phyloP scores from a whole-genome alignment of 1,140 invertebrate genomes.

The Temnothorax curvispinosus region DNA sequence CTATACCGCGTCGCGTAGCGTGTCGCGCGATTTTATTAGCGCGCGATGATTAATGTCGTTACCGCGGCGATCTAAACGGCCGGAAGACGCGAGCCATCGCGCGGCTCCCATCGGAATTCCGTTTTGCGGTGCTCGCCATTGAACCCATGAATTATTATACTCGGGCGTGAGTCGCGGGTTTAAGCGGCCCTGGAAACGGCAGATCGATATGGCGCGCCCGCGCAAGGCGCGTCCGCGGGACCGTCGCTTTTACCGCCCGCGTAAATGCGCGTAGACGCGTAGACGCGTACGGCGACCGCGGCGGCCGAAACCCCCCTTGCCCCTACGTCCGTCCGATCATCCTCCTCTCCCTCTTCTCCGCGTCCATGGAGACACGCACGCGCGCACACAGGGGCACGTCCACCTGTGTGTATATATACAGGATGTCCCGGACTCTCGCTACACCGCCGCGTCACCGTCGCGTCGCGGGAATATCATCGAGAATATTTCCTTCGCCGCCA shows the following conservation, averaged over 20 bases:
- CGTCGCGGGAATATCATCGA: neutral
- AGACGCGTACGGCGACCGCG: constrained; percentile 29
- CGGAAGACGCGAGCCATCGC: constrained; percentile 55
- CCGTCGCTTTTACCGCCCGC: constrained; percentile 68
- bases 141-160: constrained; percentile 74
- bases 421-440: constrained; percentile 27
- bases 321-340: neutral
- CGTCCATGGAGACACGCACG: constrained; percentile 58
- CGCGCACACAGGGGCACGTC: constrained; percentile 56
- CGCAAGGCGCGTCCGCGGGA: constrained; percentile 70
- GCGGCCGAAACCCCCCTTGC: neutral
- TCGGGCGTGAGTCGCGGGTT: constrained; percentile 75
- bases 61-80: constrained; percentile 22
- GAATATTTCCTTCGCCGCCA: neutral
- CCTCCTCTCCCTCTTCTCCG: neutral
- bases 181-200: constrained; percentile 72
- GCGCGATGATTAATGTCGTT: constrained; percentile 50
- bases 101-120: constrained; percentile 66
- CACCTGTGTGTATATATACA: constrained; percentile 40
- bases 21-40: constrained; percentile 35
- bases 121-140: constrained; percentile 67
- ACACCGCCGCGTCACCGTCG: neutral
- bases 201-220: constrained; percentile 74
- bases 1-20: neutral
- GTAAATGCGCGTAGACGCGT: constrained; percentile 70